Evolutionary conservation across 2,797 vertebrate species (phyloP).

Genomic region (Fistularia tabacaria): DNA sequence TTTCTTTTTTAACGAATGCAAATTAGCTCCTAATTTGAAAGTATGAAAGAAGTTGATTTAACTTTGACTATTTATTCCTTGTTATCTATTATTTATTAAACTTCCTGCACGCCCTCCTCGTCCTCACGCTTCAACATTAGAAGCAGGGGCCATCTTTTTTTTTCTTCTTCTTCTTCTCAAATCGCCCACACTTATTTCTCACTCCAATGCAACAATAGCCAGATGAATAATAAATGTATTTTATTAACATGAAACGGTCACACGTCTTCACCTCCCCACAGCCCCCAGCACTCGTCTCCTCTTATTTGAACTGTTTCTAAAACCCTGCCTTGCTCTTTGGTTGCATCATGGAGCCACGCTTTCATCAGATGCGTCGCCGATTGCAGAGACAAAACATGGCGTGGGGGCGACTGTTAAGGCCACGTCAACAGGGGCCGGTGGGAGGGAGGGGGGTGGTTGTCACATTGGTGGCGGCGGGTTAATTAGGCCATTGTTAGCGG

Average conservation of each 20-base stretch:
- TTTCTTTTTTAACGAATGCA: too few species aligned
- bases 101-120: conserved; percentile 7
- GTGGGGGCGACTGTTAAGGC: conserved; percentile 51
- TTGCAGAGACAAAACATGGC: conserved; percentile 60
- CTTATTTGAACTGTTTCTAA: conserved; percentile 65
- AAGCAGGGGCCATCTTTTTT: too few species aligned
- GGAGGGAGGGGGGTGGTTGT: conserved; percentile 53
- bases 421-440: conserved; percentile 43
- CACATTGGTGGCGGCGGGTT: conserved; percentile 21
- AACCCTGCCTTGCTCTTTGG: conserved; percentile 69
- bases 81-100: not conserved
- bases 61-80: too few species aligned
- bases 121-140: too few species aligned
- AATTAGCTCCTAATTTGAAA: too few species aligned
- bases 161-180: conserved; percentile 51
- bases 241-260: conserved; percentile 31
- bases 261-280: conserved; percentile 51
- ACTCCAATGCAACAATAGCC: conserved; percentile 55
- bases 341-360: conserved; percentile 76
- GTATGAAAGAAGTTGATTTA: too few species aligned
- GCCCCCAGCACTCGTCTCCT: conserved; percentile 48
- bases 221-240: conserved; percentile 35
- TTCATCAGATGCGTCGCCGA: conserved; percentile 70
- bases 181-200: conserved; percentile 53
- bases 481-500: not conserved